phyloP scores from a whole-genome alignment of 2,113 vertebrate genomes.

The Monarcha castaneiventris region DNA sequence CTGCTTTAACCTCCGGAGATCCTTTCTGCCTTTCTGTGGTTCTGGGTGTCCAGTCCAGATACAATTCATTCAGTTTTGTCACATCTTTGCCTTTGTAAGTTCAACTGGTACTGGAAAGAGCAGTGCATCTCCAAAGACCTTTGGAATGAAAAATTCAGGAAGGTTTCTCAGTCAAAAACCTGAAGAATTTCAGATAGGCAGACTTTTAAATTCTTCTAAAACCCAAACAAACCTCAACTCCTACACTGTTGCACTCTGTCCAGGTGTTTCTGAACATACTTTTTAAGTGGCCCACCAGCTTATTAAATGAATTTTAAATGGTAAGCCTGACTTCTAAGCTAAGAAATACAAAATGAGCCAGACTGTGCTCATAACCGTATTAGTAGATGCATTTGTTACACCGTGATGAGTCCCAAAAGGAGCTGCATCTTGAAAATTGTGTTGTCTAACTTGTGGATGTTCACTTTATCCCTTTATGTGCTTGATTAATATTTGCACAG shows the following conservation, averaged over 20 bases:
- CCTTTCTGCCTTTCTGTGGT: background rate
- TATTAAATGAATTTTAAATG: background rate
- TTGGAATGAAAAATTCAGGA: background rate
- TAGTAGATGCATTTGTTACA: background rate
- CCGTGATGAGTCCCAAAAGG: background rate
- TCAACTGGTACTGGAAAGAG: background rate
- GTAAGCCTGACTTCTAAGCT: background rate
- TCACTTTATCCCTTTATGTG: background rate
- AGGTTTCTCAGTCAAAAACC: background rate
- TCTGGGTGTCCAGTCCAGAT: background rate
- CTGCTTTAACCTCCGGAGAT: background rate
- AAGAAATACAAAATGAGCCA: background rate
- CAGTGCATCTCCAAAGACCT: background rate
- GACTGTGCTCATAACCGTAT: background rate
- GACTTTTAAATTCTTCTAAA: background rate
- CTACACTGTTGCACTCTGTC: background rate
- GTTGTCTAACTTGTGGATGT: background rate
- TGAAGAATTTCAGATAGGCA: background rate
- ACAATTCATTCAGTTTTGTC: background rate
- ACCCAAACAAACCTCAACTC: background rate
- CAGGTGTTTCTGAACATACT: background rate
- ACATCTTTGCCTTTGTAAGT: background rate
- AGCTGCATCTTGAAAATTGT: background rate
- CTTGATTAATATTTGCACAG: background rate
- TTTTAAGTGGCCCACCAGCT: background rate